phyloP scores from a whole-genome alignment of 2,113 vertebrate species.

The Rhipidura dahli region DNA sequence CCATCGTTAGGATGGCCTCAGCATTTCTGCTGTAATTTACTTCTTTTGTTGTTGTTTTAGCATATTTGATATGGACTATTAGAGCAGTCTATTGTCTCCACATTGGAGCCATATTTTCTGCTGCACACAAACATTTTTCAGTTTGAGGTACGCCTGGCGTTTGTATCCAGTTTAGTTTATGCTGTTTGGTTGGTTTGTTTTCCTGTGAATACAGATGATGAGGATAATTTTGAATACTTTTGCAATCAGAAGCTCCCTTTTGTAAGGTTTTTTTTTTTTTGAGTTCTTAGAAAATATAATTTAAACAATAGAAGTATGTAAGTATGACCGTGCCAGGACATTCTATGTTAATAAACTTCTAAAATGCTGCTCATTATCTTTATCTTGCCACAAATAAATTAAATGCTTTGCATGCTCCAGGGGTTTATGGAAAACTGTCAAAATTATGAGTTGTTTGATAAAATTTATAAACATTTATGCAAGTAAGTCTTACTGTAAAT shows the following conservation, averaged over 20 bases:
- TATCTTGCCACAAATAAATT: conserved; percentile 43
- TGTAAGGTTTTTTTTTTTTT: neutral
- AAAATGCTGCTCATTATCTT: conserved; percentile 33
- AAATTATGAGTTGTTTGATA: conserved; percentile 46
- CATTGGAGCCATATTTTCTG: neutral
- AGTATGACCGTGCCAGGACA: neutral
- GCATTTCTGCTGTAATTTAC: conserved; percentile 4
- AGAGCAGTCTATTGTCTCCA: neutral
- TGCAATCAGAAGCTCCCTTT: neutral
- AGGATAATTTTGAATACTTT: neutral
- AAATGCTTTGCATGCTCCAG: neutral
- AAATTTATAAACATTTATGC: conserved; percentile 47
- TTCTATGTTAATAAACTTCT: conserved; percentile 36
- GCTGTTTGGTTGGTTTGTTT: neutral
- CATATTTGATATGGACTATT: neutral
- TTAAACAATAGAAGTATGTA: conserved; percentile 34
- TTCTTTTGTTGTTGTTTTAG: neutral
- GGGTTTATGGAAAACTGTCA: conserved; percentile 54
- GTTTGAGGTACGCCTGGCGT: neutral
- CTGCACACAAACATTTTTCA: neutral
- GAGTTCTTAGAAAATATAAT: conserved; percentile 9
- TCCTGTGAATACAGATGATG: neutral
- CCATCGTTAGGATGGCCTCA: neutral
- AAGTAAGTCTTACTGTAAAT: conserved; percentile 20
- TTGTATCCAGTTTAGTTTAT: neutral